phyloP scores from a whole-genome alignment of 2,888 invertebrate species.

The Ormyrus thymus region DNA sequence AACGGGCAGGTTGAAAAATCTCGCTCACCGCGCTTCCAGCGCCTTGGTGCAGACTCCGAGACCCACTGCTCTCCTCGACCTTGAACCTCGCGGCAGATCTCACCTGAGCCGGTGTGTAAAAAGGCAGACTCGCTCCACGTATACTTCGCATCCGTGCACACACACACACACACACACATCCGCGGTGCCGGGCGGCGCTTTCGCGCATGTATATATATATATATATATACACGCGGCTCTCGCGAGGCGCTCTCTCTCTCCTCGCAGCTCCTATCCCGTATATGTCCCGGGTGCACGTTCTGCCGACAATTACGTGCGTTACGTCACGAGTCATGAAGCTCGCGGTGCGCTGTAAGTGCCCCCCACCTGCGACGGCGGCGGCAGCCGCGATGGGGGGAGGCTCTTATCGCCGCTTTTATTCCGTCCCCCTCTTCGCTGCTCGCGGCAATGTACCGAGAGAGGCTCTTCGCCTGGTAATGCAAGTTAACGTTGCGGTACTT shows the following conservation, averaged over 20 bases:
- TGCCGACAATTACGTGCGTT: slow-evolving; percentile 72
- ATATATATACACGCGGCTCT: slow-evolving; percentile 46
- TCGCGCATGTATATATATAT: background rate
- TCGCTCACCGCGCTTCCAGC: too few species aligned
- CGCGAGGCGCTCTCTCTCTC: slow-evolving; percentile 58
- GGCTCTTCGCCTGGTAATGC: too few species aligned
- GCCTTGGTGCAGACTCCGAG: too few species aligned
- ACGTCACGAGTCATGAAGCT: slow-evolving; percentile 68
- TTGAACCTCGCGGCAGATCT: slow-evolving; percentile 30
- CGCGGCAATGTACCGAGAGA: background rate
- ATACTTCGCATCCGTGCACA: background rate
- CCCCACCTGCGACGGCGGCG: background rate
- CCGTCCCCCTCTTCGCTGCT: background rate
- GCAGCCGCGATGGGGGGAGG: too few species aligned
- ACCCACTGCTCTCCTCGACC: slow-evolving; percentile 10
- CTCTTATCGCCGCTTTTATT: slow-evolving; percentile 33
- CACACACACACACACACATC: background rate
- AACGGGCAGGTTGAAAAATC: too few species aligned
- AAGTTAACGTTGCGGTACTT: too few species aligned
- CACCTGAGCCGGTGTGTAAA: slow-evolving; percentile 28
- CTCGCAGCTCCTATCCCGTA: slow-evolving; percentile 67
- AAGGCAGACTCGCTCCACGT: background rate
- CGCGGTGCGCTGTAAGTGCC: slow-evolving; percentile 48
- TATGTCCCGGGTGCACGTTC: slow-evolving; percentile 71
- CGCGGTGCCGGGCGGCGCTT: slow-evolving; percentile 19